Base-by-base conservation (phyloP, 2,797 vertebrate genomes). In the Chaenodraco wilsoni region DNA sequence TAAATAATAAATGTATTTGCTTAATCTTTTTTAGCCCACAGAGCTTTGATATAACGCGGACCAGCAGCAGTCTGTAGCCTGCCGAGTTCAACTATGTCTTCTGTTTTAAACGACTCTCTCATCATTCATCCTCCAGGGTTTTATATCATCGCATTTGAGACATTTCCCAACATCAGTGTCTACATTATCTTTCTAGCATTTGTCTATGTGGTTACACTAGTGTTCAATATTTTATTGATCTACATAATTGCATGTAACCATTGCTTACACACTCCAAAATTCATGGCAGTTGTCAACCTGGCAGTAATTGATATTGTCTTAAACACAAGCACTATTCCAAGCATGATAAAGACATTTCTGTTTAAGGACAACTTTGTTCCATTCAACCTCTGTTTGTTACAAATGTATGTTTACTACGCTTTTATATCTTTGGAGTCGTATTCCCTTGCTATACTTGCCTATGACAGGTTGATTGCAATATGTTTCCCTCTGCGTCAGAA, bases 401-500 rank as follows among this genome's bases (percentile, higher is more conserved):
- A 92, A 62, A 91, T 92, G 84, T 87, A 33, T 54, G 59, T 76
- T 15, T 87, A 88, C 46, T 91, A 40, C 37, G 2, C 10, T 0
- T 77, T 74, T 51, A 0, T 41, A 2, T 16, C 55, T 2, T 9
- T 92, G 3, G 89, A 92, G 72, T 82, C 88, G 0, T 71, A 60
- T 44, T 79, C 88, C 0, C 78, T 92, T 0, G 82, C 79, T 6
- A 21, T 91, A 19, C 88, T 93, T 3, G 81, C 90, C 14, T 91
- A 91, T 41, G 91, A 92, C 65, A 56, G 90, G 9, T 60, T 92
- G 13, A 79, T 91, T 16, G 87, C 89, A 0, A 93, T 93, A 31
- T 92, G 91, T 55, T 88, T 91, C 15, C 91, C 90, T 16, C 61
- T 92, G 59, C 78, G 60, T n/a, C 88, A 91, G 12, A 71, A 82